Conservation (phyloP, 2,113 vertebrate genomes). For the Ovibos moschatus region DNA sequence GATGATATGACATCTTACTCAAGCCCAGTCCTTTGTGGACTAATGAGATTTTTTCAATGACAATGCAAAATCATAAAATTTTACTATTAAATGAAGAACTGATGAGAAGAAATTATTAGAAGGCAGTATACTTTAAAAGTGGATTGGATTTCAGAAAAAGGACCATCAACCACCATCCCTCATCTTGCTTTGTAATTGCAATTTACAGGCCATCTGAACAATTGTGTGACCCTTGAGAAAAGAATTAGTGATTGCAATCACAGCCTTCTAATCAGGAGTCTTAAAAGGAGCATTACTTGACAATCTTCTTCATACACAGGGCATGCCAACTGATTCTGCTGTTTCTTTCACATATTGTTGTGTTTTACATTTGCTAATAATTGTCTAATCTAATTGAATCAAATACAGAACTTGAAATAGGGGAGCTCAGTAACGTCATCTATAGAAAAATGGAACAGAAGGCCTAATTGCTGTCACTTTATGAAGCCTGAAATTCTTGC, state of each 20-base stretch:
- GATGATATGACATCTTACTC: not conserved
- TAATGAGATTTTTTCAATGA: slow-evolving; percentile 51
- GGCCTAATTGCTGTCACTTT: slow-evolving; percentile 44
- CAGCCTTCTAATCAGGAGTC: slow-evolving; percentile 78
- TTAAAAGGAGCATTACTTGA: slow-evolving; percentile 73
- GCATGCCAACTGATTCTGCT: slow-evolving; percentile 51
- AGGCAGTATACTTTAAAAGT: slow-evolving; percentile 59
- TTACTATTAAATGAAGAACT: slow-evolving; percentile 64
- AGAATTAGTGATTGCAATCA: slow-evolving; percentile 83
- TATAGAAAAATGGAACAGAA: slow-evolving; percentile 22
- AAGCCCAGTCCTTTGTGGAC: slow-evolving; percentile 12
- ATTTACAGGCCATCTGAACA: slow-evolving; percentile 75
- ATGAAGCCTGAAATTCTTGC: not conserved
- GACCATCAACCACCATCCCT: slow-evolving; percentile 19
- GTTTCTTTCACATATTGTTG: slow-evolving; percentile 49
- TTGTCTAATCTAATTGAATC: slow-evolving; percentile 73
- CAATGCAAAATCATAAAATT: slow-evolving; percentile 56
- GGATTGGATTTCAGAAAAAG: slow-evolving; percentile 66
- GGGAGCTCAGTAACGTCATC: not conserved
- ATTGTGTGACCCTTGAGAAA: slow-evolving; percentile 76
- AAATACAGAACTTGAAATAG: slow-evolving; percentile 36
- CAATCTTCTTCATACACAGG: slow-evolving; percentile 62
- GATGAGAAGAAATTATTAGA: slow-evolving; percentile 65
- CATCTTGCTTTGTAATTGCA: slow-evolving; percentile 77
- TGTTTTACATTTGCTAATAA: slow-evolving; percentile 73